phyloP scores from a whole-genome alignment of 2,888 invertebrate genomes.

The Thera obeliscata region DNA sequence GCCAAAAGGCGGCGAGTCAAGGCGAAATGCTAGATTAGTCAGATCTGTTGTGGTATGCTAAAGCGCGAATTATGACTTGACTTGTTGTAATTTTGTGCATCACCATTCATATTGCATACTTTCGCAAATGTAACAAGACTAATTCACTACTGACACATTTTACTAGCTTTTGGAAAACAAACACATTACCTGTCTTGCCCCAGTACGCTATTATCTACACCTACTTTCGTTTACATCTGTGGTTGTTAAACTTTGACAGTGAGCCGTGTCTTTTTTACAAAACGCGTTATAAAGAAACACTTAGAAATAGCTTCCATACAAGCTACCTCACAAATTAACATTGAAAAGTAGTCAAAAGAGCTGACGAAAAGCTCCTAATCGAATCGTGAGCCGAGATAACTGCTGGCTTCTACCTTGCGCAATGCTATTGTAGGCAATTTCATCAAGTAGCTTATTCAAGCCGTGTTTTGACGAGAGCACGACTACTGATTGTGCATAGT shows the following conservation, averaged over 20 bases:
- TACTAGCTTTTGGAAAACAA: no score
- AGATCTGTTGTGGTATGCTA: not conserved
- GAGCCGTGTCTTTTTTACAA: not conserved
- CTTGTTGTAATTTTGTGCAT: not conserved
- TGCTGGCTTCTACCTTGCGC: conserved; percentile 28
- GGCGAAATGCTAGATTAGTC: conserved; percentile 37
- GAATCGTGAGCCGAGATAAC: conserved; percentile 27
- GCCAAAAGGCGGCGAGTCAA: conserved; percentile 63
- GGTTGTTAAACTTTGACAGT: not conserved
- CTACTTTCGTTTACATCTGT: no score
- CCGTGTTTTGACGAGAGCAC: conserved; percentile 17
- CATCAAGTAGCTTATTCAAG: conserved; percentile 15
- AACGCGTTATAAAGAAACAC: not conserved
- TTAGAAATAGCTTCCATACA: not conserved
- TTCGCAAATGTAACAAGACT: no score
- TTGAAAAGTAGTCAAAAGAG: conserved; percentile 5
- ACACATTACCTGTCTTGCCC: no score
- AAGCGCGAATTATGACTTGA: not conserved
- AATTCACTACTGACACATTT: no score
- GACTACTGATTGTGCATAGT: conserved; percentile 20
- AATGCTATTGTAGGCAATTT: conserved; percentile 31
- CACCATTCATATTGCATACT: not conserved
- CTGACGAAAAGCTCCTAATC: conserved; percentile 18
- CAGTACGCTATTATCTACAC: no score
- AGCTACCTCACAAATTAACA: conserved; percentile 24